Conservation (phyloP, 2,888 invertebrate genomes). For the Agriotes lineatus region DNA sequence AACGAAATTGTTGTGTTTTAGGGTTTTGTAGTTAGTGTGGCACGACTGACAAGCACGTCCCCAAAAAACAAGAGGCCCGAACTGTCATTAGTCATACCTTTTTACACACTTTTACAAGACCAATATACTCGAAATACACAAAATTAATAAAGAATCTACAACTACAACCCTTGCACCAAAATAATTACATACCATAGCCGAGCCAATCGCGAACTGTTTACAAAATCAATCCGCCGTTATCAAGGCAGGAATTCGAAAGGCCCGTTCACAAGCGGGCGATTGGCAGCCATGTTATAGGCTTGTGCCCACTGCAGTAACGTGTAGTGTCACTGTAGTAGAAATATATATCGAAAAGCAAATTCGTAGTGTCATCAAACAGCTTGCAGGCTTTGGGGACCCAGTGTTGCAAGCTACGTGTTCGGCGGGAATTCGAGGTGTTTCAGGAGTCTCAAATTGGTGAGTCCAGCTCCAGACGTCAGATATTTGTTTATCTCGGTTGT, state of each 20-base stretch:
- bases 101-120: too few species aligned
- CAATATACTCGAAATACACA: too few species aligned
- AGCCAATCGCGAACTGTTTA: background rate
- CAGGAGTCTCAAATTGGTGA: constrained; percentile 20
- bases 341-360: constrained; percentile 31
- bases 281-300: constrained; percentile 34
- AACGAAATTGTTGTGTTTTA: too few species aligned
- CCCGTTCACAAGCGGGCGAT: constrained; percentile 16
- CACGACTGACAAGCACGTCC: too few species aligned
- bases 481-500: constrained; percentile 21
- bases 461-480: constrained; percentile 24
- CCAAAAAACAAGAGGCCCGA: too few species aligned
- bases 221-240: background rate
- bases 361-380: constrained; percentile 30
- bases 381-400: constrained; percentile 7
- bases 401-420: too few species aligned
- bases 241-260: background rate
- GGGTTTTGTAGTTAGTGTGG: too few species aligned
- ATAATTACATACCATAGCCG: constrained; percentile 7
- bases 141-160: too few species aligned
- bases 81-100: too few species aligned
- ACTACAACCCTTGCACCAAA: too few species aligned
- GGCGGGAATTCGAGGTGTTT: background rate
- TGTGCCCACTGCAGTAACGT: constrained; percentile 25
- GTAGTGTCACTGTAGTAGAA: constrained; percentile 27